A percentile compares a stretch with the other conserved stretches of the same genome.
These are phyloP conservation scores for Maccullochella peelii DNA, from an alignment of 2,113 vertebrate genomes.

Conservation along the genomic window DNA sequence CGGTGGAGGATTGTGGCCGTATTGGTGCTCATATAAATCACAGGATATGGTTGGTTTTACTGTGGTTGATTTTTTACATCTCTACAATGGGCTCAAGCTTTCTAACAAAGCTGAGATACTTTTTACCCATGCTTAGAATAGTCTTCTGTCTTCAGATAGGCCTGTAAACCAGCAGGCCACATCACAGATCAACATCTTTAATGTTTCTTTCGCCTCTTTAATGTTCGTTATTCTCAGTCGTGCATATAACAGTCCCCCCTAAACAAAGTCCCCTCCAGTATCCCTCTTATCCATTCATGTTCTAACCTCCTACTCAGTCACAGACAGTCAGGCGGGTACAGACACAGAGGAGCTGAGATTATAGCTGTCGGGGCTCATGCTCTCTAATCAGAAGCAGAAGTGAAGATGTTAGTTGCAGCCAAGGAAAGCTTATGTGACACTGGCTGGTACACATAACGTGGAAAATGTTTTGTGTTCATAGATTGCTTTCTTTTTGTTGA, in stretches of 20 bases:
- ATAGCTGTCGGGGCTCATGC: slow-evolving; percentile 27
- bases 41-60: slow-evolving; percentile 62
- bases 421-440: slow-evolving; percentile 7
- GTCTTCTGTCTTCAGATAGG: slow-evolving; percentile 33
- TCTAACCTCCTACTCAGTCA: slow-evolving; percentile 53
- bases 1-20: slow-evolving; percentile 45
- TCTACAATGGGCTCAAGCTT: slow-evolving; percentile 26
- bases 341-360: slow-evolving; percentile 60
- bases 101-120: slow-evolving; percentile 53
- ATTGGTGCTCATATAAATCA: slow-evolving; percentile 59
- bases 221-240: slow-evolving; percentile 28
- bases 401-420: slow-evolving; percentile 39
- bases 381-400: slow-evolving; percentile 75
- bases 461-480: slow-evolving; percentile 12
- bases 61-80: slow-evolving; percentile 52
- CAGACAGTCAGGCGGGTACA: slow-evolving; percentile 65
- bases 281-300: slow-evolving; percentile 43
- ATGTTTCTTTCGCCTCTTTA: slow-evolving; percentile 47
- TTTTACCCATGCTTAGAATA: slow-evolving; percentile 56
- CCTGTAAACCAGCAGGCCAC: slow-evolving; percentile 40
- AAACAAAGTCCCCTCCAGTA: slow-evolving; percentile 40
- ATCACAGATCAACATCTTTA: slow-evolving; percentile 44
- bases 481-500: background rate
- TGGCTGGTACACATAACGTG: background rate
- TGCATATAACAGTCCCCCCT: background rate